A percentile compares a stretch with the other conserved stretches of the same genome.
Evolutionary conservation across 1,140 invertebrate species (phyloP).

Genomic region (Diploscapter pachys): DNA sequence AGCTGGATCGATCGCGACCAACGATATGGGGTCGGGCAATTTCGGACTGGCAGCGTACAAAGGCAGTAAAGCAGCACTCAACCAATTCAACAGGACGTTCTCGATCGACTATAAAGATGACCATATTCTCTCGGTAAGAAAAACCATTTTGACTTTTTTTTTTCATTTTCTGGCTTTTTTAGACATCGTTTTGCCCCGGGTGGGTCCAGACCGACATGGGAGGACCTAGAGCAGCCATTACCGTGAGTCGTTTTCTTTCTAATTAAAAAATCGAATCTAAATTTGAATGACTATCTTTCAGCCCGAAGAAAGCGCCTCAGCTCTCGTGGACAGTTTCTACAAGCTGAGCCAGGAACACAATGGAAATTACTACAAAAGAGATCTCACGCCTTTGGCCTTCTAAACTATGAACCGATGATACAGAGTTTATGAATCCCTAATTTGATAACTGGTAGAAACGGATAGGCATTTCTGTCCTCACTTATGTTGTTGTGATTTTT

Average conservation of each 20-base stretch:
- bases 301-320: slow-evolving; percentile 9
- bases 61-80: slow-evolving; percentile 30
- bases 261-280: background rate
- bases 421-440: no score
- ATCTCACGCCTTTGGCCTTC: background rate
- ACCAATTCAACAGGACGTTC: slow-evolving; percentile 16
- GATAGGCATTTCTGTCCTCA: no score
- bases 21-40: slow-evolving; percentile 19
- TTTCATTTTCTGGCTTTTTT: no score
- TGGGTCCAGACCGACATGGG: slow-evolving; percentile 35
- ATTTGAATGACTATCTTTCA: background rate
- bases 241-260: background rate
- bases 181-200: slow-evolving; percentile 17
- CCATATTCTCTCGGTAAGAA: slow-evolving; percentile 13
- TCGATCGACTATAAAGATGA: slow-evolving; percentile 8
- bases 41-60: slow-evolving; percentile 22
- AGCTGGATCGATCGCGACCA: slow-evolving; percentile 27
- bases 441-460: no score
- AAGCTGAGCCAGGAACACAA: slow-evolving; percentile 8
- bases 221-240: slow-evolving; percentile 26
- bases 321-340: slow-evolving; percentile 12
- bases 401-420: no score
- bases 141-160: background rate
- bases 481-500: no score
- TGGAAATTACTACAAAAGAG: slow-evolving; percentile 13